Conservation (phyloP, 1,140 invertebrate species). For the Drosophila aff. region DNA sequence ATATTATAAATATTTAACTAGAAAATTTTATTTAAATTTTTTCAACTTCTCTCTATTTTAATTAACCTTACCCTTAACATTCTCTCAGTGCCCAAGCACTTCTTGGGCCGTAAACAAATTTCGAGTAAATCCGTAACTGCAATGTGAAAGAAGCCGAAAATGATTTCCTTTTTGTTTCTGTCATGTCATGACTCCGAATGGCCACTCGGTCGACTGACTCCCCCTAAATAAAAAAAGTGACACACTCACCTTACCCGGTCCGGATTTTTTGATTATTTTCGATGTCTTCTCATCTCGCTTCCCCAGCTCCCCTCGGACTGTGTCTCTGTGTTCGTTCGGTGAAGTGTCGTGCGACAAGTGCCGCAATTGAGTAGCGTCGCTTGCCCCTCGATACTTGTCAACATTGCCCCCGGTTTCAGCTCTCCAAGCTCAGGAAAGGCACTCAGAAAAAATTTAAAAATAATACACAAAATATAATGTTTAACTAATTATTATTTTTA, state of each 20-base stretch:
- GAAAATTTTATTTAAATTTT: background rate
- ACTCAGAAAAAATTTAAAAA: background rate
- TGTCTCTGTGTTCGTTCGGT: constrained; percentile 29
- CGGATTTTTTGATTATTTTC: constrained; percentile 51
- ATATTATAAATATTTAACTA: too few relatives aligned
- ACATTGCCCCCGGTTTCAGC: constrained; percentile 14
- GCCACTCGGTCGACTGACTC: constrained; percentile 42
- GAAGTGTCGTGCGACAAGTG: constrained; percentile 80
- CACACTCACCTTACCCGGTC: constrained; percentile 58
- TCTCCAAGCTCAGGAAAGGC: background rate
- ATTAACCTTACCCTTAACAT: background rate
- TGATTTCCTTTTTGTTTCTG: constrained; percentile 54
- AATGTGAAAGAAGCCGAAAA: constrained; percentile 50
- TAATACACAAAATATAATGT: too few relatives aligned
- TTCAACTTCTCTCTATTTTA: rapidly evolving
- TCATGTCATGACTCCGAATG: constrained; percentile 69
- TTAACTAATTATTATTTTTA: too few relatives aligned
- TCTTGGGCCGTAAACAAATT: constrained; percentile 39
- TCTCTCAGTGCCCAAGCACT: constrained; percentile 15
- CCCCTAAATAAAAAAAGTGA: constrained; percentile 60
- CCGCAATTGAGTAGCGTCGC: constrained; percentile 74
- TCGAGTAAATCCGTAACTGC: constrained; percentile 58
- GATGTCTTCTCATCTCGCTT: constrained; percentile 35
- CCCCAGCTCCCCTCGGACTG: constrained; percentile 2
- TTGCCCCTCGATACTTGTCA: constrained; percentile 64